Evolutionary conservation across 2,113 vertebrate species (phyloP), one percentile per base, ranked within the genome.

Genomic region (Poeciliopsis occidentalis): DNA sequence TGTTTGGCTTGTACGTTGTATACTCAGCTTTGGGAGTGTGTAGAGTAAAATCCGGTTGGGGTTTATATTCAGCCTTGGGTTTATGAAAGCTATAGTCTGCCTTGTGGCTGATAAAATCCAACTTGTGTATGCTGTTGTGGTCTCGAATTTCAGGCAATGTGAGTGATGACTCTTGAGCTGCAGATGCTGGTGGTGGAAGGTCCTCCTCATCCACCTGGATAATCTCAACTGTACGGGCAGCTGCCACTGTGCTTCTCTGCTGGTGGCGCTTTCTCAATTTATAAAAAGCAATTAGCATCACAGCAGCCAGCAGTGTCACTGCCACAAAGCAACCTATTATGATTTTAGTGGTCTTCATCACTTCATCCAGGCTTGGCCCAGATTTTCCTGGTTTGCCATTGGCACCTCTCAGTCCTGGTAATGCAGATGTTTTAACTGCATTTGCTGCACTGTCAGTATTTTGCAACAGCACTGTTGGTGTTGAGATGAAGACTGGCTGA

Each of bases 271-370:
- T 99, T 69, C 98, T 96, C 74, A 99, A 92, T 92, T 99, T 99
- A 88, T 99, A 99, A 94, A 99, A 99, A 90, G 96, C 97, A 30
- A 99, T 97, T 84, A 99, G 90, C 98, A 99, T 99, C 91, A 97
- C 95, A 0, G 98, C 98, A 72, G 97, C 97, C 74, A 99, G 80
- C 62, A 99, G 93, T 10, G 98, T 99, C 69, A 98, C 97, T 0
- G 97, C 97, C 91, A 99, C 97, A 73, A 99, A 99, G 92, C 98
- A 99, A 41, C 97, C 98, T 66, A 99, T 99, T 94, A 99, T 99
- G 89, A 99, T 99, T 89, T 99, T 99, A 71, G 98, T 99, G 89
- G 98, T 99, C 94, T 96, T 97, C 98, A 99, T 99, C 83, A 98
- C 97, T 92, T 99, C 98, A 71, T 99, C 98, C 85, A 99, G 82